These are phyloP conservation scores for Allolobophora icterica DNA, from an alignment of 2,888 invertebrate genomes.

Conservation along the genomic window DNA sequence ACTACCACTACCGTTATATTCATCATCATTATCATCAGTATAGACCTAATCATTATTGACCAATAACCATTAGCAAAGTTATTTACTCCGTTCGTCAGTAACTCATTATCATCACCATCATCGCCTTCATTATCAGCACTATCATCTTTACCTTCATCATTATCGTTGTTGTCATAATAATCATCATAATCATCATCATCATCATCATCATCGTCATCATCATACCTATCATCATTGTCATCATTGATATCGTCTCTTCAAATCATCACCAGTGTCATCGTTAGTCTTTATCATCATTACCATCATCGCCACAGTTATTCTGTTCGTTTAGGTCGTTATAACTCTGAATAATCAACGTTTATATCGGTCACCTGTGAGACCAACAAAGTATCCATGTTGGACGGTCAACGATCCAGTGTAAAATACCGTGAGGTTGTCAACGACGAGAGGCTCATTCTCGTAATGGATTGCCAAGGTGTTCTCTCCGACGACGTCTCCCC, in stretches of 20 bases:
- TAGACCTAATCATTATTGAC: too few species aligned
- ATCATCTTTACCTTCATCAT: conserved; percentile 26
- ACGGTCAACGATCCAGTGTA: background rate
- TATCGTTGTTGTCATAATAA: background rate
- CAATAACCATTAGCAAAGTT: too few species aligned
- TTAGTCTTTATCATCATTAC: background rate
- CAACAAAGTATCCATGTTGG: background rate
- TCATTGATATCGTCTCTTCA: background rate
- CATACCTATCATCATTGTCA: background rate
- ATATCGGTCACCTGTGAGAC: background rate
- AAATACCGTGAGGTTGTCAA: background rate
- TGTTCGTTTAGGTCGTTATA: too few species aligned
- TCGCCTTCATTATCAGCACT: background rate
- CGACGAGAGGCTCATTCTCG: background rate
- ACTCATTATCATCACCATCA: background rate
- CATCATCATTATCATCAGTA: too few species aligned
- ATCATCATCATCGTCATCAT: background rate
- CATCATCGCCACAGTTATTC: too few species aligned
- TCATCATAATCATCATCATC: background rate
- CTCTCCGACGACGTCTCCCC: background rate
- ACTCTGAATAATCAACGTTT: too few species aligned
- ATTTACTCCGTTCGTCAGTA: too few species aligned
- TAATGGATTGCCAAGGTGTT: background rate
- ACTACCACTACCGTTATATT: too few species aligned
- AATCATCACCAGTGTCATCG: background rate